Evolutionary conservation across 2,888 invertebrate species (phyloP).

Genomic region (Cosmopolites sordidus): DNA sequence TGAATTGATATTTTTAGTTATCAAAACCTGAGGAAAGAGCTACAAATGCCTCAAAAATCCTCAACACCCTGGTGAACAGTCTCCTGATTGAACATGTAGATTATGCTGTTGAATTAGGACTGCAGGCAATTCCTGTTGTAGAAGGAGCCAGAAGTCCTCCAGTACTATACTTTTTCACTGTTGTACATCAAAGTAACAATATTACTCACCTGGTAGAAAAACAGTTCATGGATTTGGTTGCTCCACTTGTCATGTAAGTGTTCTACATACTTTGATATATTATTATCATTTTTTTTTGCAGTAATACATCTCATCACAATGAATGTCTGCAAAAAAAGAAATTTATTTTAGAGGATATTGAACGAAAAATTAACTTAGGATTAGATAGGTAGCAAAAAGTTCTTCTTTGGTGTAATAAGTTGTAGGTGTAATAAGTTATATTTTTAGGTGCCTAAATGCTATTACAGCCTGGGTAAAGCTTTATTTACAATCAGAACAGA

Average conservation of each 20-base stretch:
- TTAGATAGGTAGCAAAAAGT: slow-evolving; percentile 63
- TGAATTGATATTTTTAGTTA: slow-evolving; percentile 50
- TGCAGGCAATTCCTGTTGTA: slow-evolving; percentile 82
- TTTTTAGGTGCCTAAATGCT: slow-evolving; percentile 69
- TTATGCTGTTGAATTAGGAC: slow-evolving; percentile 90
- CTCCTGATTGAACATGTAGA: slow-evolving; percentile 90
- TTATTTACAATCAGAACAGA: slow-evolving; percentile 88
- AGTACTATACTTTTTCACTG: slow-evolving; percentile 89
- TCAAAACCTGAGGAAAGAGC: slow-evolving; percentile 76
- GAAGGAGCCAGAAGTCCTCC: slow-evolving; percentile 78
- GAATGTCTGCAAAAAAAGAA: slow-evolving; percentile 86
- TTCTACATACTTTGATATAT: not conserved
- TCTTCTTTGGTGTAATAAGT: not conserved
- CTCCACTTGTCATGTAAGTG: slow-evolving; percentile 80
- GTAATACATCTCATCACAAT: slow-evolving; percentile 82
- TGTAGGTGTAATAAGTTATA: not conserved
- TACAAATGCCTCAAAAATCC: slow-evolving; percentile 70
- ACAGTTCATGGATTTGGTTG: slow-evolving; percentile 82
- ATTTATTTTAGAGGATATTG: slow-evolving; percentile 79
- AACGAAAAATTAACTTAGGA: slow-evolving; percentile 86
- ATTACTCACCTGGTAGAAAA: slow-evolving; percentile 91
- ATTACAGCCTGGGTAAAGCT: slow-evolving; percentile 88
- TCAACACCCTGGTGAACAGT: slow-evolving; percentile 80
- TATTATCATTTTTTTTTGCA: slow-evolving; percentile 44
- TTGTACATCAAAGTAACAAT: slow-evolving; percentile 88